Conservation (phyloP, 1,140 invertebrate genomes). For the Nasonia giraulti region DNA sequence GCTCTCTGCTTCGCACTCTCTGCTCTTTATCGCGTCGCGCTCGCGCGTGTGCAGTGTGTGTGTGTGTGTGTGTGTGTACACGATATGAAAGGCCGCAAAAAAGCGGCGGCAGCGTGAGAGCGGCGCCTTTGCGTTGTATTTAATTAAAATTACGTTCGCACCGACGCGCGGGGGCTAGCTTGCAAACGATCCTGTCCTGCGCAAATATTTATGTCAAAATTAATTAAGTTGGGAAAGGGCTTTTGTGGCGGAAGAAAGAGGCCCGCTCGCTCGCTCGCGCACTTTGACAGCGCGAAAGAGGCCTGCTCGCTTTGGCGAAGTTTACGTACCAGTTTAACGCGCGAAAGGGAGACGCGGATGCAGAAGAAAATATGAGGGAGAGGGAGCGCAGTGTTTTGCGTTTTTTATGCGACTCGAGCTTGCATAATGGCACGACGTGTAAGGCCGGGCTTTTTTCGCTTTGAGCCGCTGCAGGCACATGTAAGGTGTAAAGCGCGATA, state of each 20-base stretch:
- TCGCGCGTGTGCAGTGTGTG: too few species aligned
- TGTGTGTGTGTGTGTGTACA: not conserved
- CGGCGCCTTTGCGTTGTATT: not conserved
- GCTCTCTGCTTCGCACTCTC: not conserved
- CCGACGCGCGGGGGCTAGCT: not conserved
- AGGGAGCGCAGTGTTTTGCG: not conserved
- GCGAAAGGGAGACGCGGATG: not conserved
- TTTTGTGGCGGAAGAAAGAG: not conserved
- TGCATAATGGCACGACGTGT: not conserved
- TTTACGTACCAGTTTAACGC: slow-evolving; percentile 32
- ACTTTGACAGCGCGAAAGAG: slow-evolving; percentile 1
- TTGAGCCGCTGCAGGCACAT: not conserved
- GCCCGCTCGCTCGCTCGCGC: not conserved
- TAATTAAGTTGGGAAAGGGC: slow-evolving; percentile 32
- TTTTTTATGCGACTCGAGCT: not conserved
- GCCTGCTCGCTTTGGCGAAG: not conserved
- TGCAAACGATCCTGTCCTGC: not conserved
- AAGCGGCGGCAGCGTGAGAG: too few species aligned
- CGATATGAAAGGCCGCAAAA: not conserved
- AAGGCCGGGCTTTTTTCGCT: not conserved
- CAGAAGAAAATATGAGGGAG: not conserved
- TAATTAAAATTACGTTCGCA: slow-evolving; percentile 33
- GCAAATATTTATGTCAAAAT: slow-evolving; percentile 35
- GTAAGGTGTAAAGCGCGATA: not conserved
- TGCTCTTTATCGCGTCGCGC: slow-evolving; percentile 1